Conservation (phyloP, 30 jellyfish, hydroid and myxozoan species). For the Morbakka virulenta region DNA sequence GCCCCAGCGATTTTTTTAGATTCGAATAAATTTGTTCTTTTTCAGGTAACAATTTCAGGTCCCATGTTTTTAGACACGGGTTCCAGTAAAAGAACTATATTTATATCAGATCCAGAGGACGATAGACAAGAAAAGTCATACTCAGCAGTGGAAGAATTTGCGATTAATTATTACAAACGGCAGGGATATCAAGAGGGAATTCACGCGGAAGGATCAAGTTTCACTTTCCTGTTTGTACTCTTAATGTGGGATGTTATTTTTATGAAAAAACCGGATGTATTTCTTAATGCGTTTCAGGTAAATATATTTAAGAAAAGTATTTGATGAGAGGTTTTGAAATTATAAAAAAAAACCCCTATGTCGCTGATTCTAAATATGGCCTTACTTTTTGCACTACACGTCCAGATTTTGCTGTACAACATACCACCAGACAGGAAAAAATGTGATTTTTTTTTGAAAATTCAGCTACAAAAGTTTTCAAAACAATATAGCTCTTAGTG, state of each 20-base stretch:
- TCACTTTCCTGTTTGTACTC: conserved; percentile 53
- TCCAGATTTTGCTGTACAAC: too few relatives aligned
- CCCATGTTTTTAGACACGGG: conserved; percentile 76
- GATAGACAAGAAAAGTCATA: conserved; percentile 7
- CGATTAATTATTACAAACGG: conserved; percentile 56
- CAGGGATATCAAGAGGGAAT: conserved; percentile 77
- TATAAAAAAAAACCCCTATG: not conserved
- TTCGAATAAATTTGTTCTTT: too few relatives aligned
- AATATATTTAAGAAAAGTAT: not conserved
- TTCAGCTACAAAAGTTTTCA: too few relatives aligned
- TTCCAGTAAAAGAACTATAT: conserved; percentile 79
- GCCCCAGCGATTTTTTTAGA: too few relatives aligned
- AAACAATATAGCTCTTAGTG: too few relatives aligned
- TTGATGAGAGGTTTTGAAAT: too few relatives aligned
- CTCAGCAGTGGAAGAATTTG: conserved; percentile 71
- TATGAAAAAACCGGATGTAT: conserved; percentile 71
- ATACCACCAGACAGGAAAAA: too few relatives aligned
- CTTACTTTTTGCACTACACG: too few relatives aligned
- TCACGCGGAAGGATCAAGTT: conserved; percentile 90
- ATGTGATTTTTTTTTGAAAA: not conserved
- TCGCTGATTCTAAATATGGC: not conserved
- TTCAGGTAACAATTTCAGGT: conserved; percentile 73
- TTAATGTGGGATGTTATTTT: conserved; percentile 89
- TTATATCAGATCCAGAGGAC: conserved; percentile 18
- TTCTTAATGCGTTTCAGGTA: conserved; percentile 80